phyloP scores from a whole-genome alignment of 2,113 vertebrate genomes.

The crab-eating macaque (Macaca fascicularis) region T2T-MFA8v1.1 NC_088375.1:177314501-177315000 shows the following conservation, averaged over 20 bases:
- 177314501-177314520: conserved; percentile 49
- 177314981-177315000: background rate
- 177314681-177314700: conserved; percentile 40
- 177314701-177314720: conserved; percentile 52
- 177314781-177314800: background rate
- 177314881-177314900: conserved; percentile 16
- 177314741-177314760: background rate
- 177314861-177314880: conserved; percentile 49
- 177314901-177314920: background rate
- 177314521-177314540: conserved; percentile 65
- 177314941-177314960: conserved; percentile 27
- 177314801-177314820: background rate
- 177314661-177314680: background rate
- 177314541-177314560: conserved; percentile 55
- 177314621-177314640: conserved; percentile 61
- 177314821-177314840: conserved; percentile 10
- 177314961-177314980: conserved; percentile 7
- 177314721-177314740: background rate
- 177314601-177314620: conserved; percentile 59
- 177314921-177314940: conserved; percentile 35
- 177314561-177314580: conserved; percentile 43
- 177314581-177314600: conserved; percentile 47
- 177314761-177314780: background rate
- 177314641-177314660: conserved; percentile 48
- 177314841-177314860: conserved; percentile 30